Evolutionary conservation across 2,888 invertebrate genomes (phyloP).

Genomic region (Heteromurus nitidus): DNA sequence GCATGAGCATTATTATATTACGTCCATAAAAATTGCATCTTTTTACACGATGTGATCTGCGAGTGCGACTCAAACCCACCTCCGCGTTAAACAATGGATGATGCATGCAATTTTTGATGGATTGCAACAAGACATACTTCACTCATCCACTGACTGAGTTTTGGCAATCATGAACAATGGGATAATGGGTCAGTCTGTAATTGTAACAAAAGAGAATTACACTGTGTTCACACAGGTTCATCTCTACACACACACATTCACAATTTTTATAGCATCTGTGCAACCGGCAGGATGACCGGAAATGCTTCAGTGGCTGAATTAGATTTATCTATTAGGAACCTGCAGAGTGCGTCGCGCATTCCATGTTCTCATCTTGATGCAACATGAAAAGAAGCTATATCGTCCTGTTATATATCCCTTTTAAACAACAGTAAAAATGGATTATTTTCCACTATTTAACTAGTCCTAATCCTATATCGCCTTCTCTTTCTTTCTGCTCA

Average conservation of each 20-base stretch:
- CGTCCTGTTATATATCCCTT: not conserved
- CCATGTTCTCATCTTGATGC: too few relatives aligned
- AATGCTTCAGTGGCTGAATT: slow-evolving; percentile 29
- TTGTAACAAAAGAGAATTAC: slow-evolving; percentile 19
- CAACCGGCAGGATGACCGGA: slow-evolving; percentile 25
- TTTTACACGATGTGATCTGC: too few relatives aligned
- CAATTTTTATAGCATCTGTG: not conserved
- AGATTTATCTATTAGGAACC: slow-evolving; percentile 22
- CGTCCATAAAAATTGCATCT: too few relatives aligned
- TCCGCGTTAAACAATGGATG: too few relatives aligned
- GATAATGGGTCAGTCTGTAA: slow-evolving; percentile 8
- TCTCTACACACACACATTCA: not conserved
- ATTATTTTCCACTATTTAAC: not conserved
- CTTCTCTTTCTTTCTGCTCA: not conserved
- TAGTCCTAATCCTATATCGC: not conserved
- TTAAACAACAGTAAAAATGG: not conserved
- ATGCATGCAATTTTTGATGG: too few relatives aligned
- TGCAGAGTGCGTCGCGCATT: too few relatives aligned
- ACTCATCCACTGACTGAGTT: not conserved
- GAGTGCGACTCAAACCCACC: too few relatives aligned
- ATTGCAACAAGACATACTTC: too few relatives aligned
- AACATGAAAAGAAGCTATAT: too few relatives aligned
- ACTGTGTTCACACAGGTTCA: not conserved
- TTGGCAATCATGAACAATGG: not conserved
- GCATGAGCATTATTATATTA: too few relatives aligned